Conservation (phyloP, 2,113 vertebrate species). For the Paraplagusia blochii region DNA sequence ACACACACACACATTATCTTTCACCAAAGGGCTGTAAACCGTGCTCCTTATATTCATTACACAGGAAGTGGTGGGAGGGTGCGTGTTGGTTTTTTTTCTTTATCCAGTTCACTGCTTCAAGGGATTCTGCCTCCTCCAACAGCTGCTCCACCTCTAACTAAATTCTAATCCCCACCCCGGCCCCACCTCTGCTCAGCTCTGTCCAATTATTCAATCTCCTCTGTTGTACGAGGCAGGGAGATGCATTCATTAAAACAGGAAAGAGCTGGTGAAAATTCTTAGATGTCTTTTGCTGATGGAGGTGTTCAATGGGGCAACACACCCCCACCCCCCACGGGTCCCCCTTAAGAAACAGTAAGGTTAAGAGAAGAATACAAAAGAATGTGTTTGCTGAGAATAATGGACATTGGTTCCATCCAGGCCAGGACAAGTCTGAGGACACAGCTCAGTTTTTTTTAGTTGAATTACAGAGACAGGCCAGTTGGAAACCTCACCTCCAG, state of each 20-base stretch:
- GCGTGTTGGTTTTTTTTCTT: slow-evolving; percentile 28
- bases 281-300: not conserved
- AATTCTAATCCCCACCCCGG: slow-evolving; percentile 15
- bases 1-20: slow-evolving; percentile 2
- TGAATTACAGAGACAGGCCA: no score
- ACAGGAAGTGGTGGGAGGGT: slow-evolving; percentile 56
- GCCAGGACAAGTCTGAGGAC: no score
- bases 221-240: slow-evolving; percentile 9
- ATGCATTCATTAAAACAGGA: not conserved
- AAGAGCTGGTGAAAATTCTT: slow-evolving; percentile 6
- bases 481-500: slow-evolving; percentile 85
- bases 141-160: slow-evolving; percentile 43
- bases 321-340: no score
- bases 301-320: no score
- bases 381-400: no score
- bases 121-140: slow-evolving; percentile 40
- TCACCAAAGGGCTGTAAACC: slow-evolving; percentile 12
- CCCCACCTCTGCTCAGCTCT: slow-evolving; percentile 13
- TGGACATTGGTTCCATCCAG: no score
- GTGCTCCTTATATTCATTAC: slow-evolving; percentile 39
- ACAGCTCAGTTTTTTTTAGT: no score
- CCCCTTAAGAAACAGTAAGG: no score
- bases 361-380: no score
- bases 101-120: slow-evolving; percentile 33
- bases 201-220: slow-evolving; percentile 51